phyloP scores from a whole-genome alignment of 2,797 vertebrate species.

The Tenualosa ilisha region DNA sequence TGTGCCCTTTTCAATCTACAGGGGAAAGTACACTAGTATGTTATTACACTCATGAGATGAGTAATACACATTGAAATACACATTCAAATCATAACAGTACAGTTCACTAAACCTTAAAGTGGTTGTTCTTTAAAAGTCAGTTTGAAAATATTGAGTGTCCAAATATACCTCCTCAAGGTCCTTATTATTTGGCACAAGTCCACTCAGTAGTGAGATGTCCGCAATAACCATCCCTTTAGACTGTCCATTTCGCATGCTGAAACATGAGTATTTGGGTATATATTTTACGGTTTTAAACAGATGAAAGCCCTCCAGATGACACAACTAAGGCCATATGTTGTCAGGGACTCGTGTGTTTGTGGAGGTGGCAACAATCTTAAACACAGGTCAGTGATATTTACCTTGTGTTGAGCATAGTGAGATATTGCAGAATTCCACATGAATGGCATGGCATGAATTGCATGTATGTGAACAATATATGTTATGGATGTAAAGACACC shows the following conservation, averaged over 20 bases:
- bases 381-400: neutral
- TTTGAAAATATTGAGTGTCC: neutral
- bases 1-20: slow-evolving; percentile 62
- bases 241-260: slow-evolving; percentile 52
- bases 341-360: neutral
- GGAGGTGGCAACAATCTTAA: neutral
- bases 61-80: too few species aligned
- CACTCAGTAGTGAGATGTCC: slow-evolving; percentile 73
- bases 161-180: slow-evolving; percentile 66
- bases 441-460: too few species aligned
- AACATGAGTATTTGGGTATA: neutral
- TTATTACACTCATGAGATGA: neutral
- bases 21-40: neutral
- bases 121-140: neutral
- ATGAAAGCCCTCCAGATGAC: too few species aligned
- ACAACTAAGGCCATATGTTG: neutral
- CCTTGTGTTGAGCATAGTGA: neutral
- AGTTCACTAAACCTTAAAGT: neutral
- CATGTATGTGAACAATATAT: too few species aligned
- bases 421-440: neutral
- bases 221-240: slow-evolving; percentile 70
- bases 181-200: slow-evolving; percentile 64
- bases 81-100: neutral
- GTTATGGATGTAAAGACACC: neutral
- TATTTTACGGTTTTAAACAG: too few species aligned